These are phyloP conservation scores for Penaeus indicus DNA, from an alignment of 1,140 invertebrate species.

Conservation along the genomic window DNA sequence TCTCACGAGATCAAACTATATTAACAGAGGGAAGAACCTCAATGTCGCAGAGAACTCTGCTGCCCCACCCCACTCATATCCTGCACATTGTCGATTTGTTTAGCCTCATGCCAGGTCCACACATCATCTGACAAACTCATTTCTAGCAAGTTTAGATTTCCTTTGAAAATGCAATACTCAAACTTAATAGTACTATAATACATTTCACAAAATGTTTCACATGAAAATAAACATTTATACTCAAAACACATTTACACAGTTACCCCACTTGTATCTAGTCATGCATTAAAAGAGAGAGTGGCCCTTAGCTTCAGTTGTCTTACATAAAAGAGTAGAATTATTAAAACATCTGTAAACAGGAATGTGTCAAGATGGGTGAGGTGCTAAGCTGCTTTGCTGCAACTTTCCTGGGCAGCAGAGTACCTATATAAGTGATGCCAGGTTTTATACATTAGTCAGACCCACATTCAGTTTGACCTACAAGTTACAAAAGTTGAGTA, in stretches of 20 bases:
- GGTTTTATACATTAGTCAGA: conserved; percentile 32
- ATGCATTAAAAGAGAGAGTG: no score
- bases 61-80: conserved; percentile 28
- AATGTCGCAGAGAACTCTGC: conserved; percentile 42
- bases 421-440: conserved; percentile 55
- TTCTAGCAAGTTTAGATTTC: neutral
- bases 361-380: no score
- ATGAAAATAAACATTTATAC: no score
- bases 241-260: no score
- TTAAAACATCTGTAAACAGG: no score
- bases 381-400: neutral
- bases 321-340: no score
- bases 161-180: neutral
- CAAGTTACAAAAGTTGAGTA: no score
- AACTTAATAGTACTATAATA: no score
- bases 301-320: no score
- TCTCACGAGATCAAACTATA: conserved; percentile 64
- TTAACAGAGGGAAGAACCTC: conserved; percentile 63
- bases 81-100: conserved; percentile 10
- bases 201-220: no score
- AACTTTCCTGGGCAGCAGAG: conserved; percentile 36
- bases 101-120: neutral
- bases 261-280: no score
- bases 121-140: neutral
- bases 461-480: no score